These are phyloP conservation scores for Vireo altiloquus DNA, from an alignment of 2,113 vertebrate species.

Conservation along the genomic window DNA sequence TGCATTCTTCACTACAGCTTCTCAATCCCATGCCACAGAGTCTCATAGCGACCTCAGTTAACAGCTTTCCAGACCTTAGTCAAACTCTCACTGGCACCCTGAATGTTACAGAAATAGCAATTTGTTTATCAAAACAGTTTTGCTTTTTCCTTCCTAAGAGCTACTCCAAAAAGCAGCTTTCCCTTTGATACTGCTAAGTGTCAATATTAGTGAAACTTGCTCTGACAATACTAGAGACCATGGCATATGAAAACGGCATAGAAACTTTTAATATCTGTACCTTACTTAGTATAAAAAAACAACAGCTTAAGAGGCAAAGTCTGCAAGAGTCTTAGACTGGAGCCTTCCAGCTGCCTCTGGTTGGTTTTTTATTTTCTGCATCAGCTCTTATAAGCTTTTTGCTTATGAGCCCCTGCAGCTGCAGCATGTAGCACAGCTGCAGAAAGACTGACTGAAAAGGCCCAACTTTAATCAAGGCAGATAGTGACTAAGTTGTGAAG, in stretches of 20 bases:
- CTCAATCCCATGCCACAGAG: not conserved
- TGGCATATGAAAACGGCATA: accelerated
- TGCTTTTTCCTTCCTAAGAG: not conserved
- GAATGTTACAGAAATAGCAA: not conserved
- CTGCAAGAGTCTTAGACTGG: not conserved
- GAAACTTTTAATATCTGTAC: not conserved
- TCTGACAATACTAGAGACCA: not conserved
- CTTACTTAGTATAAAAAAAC: not conserved
- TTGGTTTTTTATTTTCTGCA: not conserved
- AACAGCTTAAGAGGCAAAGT: not conserved
- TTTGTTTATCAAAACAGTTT: not conserved
- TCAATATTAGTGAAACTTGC: not conserved
- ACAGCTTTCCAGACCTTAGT: not conserved
- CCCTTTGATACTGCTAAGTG: not conserved
- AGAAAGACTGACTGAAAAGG: not conserved
- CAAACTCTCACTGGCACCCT: not conserved
- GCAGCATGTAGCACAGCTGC: not conserved
- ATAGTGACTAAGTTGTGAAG: not conserved
- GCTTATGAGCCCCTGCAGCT: not conserved
- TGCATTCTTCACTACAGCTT: not conserved
- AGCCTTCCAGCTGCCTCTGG: not conserved
- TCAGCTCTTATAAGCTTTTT: not conserved
- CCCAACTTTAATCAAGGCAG: not conserved
- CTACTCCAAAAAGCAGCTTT: not conserved
- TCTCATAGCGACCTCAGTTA: not conserved